phyloP scores from a whole-genome alignment of 2,797 vertebrate species.

The Carapus acus region DNA sequence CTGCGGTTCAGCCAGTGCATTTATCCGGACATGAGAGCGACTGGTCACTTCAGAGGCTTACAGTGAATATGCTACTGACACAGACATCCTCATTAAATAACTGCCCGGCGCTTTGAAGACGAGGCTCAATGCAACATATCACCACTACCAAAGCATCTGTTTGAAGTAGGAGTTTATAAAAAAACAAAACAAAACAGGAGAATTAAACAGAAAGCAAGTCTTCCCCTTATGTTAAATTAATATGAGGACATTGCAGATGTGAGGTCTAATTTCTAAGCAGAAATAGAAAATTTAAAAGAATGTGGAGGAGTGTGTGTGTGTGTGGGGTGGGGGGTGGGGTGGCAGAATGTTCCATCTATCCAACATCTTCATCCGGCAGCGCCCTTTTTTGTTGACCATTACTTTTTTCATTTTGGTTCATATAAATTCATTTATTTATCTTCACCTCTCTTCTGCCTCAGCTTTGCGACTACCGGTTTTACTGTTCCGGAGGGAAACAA shows the following conservation, averaged over 20 bases:
- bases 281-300: no score
- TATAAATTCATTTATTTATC: constrained; percentile 40
- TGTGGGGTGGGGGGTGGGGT: no score
- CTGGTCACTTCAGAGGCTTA: constrained; percentile 64
- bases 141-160: constrained; percentile 67
- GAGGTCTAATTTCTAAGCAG: no score
- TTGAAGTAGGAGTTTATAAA: constrained; percentile 60
- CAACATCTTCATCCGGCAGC: neutral
- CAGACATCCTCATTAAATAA: constrained; percentile 55
- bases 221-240: no score
- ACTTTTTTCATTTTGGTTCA: constrained; percentile 2
- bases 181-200: constrained; percentile 26
- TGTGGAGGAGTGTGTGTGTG: no score
- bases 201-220: no score
- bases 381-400: neutral
- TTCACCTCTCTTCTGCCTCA: constrained; percentile 25
- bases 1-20: constrained; percentile 39
- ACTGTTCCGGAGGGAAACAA: constrained; percentile 44
- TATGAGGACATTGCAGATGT: no score
- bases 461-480: constrained; percentile 31
- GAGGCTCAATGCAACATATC: constrained; percentile 61
- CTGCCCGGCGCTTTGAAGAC: constrained; percentile 69
- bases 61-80: constrained; percentile 48
- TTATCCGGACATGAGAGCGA: constrained; percentile 61
- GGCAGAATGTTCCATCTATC: no score